Evolutionary conservation across 2,797 vertebrate species (phyloP), one percentile per base, ranked within the genome.

Genomic region (Trematomus bernacchii): DNA sequence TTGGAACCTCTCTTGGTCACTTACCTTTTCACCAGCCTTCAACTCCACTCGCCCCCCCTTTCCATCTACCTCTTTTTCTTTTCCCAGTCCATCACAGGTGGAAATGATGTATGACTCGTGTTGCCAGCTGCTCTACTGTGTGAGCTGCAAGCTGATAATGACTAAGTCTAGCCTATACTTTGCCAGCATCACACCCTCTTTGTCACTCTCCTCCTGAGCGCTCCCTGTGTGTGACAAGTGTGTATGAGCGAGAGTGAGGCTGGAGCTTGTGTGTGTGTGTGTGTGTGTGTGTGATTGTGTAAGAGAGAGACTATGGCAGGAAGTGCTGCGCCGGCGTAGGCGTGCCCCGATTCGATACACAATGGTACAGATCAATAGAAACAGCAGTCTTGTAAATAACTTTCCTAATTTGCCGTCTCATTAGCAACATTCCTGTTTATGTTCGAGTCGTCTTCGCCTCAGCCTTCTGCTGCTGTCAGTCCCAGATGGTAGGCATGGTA

Each of bases 401-500:
- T 85, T 82, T 47, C 70, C 82, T 88, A 88, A 94, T 91, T 90
- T 87, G 81, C 82, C 80, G 85, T 90, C 89, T 91, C 82, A 85
- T 93, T 90, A 91, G 86, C 77, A 84, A 82, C 68, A 62, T 83
- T 76, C 82, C 73, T 79, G 73, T 84, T 92, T 82, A 65, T 86
- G 84, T 84, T 83, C 19, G 58, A 83, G 82, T 76, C 66, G 82
- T 77, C 84, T 88, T 63, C 21, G 66, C 70, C 71, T 68, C 85
- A 77, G 88, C 91, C 87, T 87, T 90, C 91, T 92, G 91, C 77
- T 86, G 85, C 83, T 64, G 85, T 89, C 87, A 77, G 75, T 79
- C 90, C 92, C 93, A 92, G 92, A 93, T 92, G 93, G 92, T 72
- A 48, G 69, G 83, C 67, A 73, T 83, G 88, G 81, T 85, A 88